Percentiles rank a stretch among this genome's conserved stretches.
These are phyloP conservation scores for Sycophila texana DNA, from an alignment of 2,888 invertebrate genomes.

Conservation along the genomic window DNA sequence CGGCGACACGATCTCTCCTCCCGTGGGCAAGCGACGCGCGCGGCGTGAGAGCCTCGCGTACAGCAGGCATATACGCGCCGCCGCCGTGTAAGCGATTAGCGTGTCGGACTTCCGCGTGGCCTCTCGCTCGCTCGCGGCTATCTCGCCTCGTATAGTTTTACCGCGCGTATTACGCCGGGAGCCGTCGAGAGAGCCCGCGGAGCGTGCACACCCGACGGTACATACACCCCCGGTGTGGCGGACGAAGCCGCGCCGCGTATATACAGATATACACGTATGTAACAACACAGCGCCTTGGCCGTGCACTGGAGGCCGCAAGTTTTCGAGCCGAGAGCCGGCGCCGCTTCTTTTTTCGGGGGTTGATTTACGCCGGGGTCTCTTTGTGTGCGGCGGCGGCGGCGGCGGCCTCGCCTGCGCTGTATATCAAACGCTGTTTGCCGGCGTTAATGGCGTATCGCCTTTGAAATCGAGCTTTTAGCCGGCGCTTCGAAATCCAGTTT, in stretches of 20 bases:
- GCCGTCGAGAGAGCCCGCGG: conserved; percentile 45
- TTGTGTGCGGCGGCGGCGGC: background rate
- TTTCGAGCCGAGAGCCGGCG: no score
- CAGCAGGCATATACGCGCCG: background rate
- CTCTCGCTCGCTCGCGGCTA: conserved; percentile 53
- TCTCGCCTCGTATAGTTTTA: conserved; percentile 53
- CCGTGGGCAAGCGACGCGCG: background rate
- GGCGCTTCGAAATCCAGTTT: conserved; percentile 12
- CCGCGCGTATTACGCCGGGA: conserved; percentile 53
- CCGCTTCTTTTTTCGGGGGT: background rate
- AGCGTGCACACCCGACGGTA: conserved; percentile 30
- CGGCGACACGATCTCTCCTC: conserved; percentile 25
- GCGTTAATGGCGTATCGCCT: background rate
- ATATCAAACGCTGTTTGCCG: background rate
- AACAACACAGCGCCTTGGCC: no score
- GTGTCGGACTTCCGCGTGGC: conserved; percentile 61
- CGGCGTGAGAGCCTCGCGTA: conserved; percentile 14
- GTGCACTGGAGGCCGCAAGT: background rate
- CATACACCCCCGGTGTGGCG: background rate
- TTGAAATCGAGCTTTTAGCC: background rate
- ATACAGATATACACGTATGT: background rate
- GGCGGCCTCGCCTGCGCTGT: no score
- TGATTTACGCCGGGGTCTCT: background rate
- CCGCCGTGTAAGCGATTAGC: conserved; percentile 63
- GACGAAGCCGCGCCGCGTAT: no score